Evolutionary conservation across 2,797 vertebrate genomes (phyloP), one percentile per base, ranked within the genome.

Genomic region (Labroides dimidiatus): DNA sequence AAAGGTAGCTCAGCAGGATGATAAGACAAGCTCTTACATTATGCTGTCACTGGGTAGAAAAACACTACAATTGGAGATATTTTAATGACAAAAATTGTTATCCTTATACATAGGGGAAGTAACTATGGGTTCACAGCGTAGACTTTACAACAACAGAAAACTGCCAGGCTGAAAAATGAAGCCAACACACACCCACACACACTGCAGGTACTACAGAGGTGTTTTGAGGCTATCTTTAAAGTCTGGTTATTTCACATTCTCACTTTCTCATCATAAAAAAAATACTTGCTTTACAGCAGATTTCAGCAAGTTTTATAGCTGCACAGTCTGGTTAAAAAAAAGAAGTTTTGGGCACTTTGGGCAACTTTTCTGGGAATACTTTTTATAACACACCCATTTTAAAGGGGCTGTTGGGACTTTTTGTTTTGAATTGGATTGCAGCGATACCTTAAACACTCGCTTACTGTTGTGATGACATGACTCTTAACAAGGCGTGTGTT

Each of bases 21-120:
- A 62, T 64, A 41, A 64, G 57, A 54, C n/a, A 41, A 27, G 42
- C 30, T 44, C 50, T 69, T 2, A 49, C 16, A 63, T 55, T 56
- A 52, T 43, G 7, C 37, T 53, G 44, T 55, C 37, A 47, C 17
- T 57, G 36, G 3, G 21, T 6, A 48, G 33, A 51, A 67, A 49
- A 24, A 50, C 15, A 58, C 24, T 17, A 15, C 36, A 20, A 69
- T 50, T 45, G 6, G 9, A n/a, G 27, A 4, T 27, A 19, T 47
- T 37, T 24, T 0, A 45, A 43, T 36, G 8, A 54, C 14, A 13
- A 0, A 6, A 43, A 53, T 15, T 49, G 14, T 19, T 14, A 54
- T 36, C 47, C 7, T 30, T 6, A 39, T 12, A 37, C 7, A 37
- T 4, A 21, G 19, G 3, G 19, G 3, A 48, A 15, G n/a, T 24